phyloP scores from a whole-genome alignment of 1,140 invertebrate species.

The Oncopeltus fasciatus region DNA sequence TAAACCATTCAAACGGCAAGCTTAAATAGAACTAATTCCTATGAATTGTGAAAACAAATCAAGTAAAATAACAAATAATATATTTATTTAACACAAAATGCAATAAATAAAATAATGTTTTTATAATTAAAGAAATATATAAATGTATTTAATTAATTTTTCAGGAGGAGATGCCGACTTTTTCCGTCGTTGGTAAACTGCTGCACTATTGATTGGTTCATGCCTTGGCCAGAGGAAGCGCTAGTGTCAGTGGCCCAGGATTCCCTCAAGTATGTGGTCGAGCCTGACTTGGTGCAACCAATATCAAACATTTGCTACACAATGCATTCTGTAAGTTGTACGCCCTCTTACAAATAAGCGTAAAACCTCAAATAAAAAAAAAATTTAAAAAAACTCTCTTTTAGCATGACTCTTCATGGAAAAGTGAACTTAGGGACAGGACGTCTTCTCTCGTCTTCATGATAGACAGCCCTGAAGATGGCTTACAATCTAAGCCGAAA shows the following conservation, averaged over 20 bases:
- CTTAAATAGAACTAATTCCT: too few species aligned
- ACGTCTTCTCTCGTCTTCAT: too few species aligned
- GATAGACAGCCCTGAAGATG: too few species aligned
- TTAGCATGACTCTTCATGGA: too few species aligned
- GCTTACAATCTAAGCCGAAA: too few species aligned
- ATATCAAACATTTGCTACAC: constrained; percentile 55
- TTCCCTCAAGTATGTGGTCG: constrained; percentile 36
- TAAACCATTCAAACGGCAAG: too few species aligned
- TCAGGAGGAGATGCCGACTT: constrained; percentile 55
- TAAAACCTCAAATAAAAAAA: too few species aligned
- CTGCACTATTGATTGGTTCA: constrained; percentile 88
- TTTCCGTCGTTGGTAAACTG: constrained; percentile 87
- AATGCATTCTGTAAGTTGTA: constrained; percentile 42
- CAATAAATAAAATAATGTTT: constrained; percentile 10
- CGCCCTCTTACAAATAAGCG: too few species aligned
- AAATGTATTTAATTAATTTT: constrained; percentile 17
- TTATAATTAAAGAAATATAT: background rate
- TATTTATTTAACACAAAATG: background rate
- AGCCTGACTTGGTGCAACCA: constrained; percentile 32
- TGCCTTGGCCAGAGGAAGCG: constrained; percentile 77
- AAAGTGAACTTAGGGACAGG: too few species aligned
- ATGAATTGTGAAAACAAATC: too few species aligned
- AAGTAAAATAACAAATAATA: background rate
- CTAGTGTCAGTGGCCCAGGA: constrained; percentile 60
- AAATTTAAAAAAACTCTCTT: too few species aligned